Evolutionary conservation across 2,113 vertebrate genomes (phyloP), one percentile per base, ranked within the genome.

Genomic region (Myotis brandtii): DNA sequence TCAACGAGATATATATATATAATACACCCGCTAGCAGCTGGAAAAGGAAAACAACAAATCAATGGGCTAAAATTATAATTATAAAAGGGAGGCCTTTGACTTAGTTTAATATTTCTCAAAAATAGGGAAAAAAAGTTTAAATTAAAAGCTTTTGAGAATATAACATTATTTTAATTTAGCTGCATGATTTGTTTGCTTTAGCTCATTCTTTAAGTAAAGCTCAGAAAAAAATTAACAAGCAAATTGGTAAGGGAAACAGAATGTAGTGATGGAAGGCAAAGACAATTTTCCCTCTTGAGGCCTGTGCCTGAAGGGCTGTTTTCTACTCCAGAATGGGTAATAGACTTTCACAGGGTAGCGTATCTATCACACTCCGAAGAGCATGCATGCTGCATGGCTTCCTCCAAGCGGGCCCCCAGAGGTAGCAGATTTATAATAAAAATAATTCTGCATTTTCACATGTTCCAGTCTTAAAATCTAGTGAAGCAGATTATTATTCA

Each of bases 21-120:
- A 92, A 64, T 64, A 64, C 82, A 27, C 69, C 16, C 30, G 76
- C 37, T n/a, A 54, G 56, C 40, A 72, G 8, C 40, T 89, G 32
- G 2, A 79, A 69, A 77, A 85, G 2, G 18, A 86, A 25, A 23
- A 43, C 14, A 75, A 17, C 17, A 77, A 94, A 77, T 1, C 37
- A 91, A 73, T 88, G 9, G n/a, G 18, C 30, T 77, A 27, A 85
- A 94, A 56, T 81, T 76, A 80, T 84, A 62, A 96, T 46, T 86
- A 82, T 84, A 59, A 80, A 93, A 82, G 30, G 5, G n/a, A 79
- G 13, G 11, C 2, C 11, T 90, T 90, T 81, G 25, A 72, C 48
- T 92, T 85, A 75, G 20, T 52, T 92, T 85, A 86, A 27, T 69
- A 90, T 72, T 87, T 94, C 83, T 80, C 79, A 89, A 94, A 95